Conservation (phyloP, 1,140 invertebrate species). For the Drosophila ananassae region DNA sequence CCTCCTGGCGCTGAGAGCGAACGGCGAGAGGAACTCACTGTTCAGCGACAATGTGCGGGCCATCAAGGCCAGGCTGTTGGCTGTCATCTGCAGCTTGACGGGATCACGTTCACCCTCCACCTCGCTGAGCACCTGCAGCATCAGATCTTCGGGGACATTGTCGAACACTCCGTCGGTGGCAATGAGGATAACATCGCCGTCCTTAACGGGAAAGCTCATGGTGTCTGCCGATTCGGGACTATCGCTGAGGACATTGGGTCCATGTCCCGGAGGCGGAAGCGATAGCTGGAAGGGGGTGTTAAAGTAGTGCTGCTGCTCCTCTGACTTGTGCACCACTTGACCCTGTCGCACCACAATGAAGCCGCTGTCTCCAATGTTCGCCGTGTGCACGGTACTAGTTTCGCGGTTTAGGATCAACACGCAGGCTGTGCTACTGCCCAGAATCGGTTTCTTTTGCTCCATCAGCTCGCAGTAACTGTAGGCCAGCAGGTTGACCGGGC, state of each 20-base stretch:
- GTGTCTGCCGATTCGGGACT: conserved; percentile 96
- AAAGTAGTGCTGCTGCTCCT: conserved; percentile 99
- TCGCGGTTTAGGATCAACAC: conserved; percentile 96
- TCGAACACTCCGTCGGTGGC: conserved; percentile 99
- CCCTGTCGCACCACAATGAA: conserved; percentile 96
- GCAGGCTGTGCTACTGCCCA: conserved; percentile 98
- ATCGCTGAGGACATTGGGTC: conserved; percentile 93
- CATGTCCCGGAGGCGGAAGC: conserved; percentile 94
- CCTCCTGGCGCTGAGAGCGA: conserved; percentile 94
- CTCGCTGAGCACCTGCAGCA: conserved; percentile 85
- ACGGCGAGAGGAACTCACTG: conserved; percentile 97
- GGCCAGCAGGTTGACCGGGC: conserved; percentile 94
- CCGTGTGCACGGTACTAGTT: conserved; percentile 95
- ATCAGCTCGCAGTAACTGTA: conserved; percentile 96
- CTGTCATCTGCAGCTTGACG: conserved; percentile 92
- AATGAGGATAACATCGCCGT: conserved; percentile 97
- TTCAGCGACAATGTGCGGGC: conserved; percentile 96
- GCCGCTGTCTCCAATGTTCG: conserved; percentile 99
- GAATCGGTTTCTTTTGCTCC: conserved; percentile 95
- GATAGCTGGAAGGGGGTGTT: conserved; percentile 99
- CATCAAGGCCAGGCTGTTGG: conserved; percentile 97
- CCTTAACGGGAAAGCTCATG: conserved; percentile 94
- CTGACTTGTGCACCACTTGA: conserved; percentile 94
- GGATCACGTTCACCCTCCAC: conserved; percentile 89
- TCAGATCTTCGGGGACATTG: conserved; percentile 96